A percentile compares a stretch with the other conserved stretches of the same genome.
phyloP scores from a whole-genome alignment of 2,888 invertebrate species.

The Pollenia amentaria region DNA sequence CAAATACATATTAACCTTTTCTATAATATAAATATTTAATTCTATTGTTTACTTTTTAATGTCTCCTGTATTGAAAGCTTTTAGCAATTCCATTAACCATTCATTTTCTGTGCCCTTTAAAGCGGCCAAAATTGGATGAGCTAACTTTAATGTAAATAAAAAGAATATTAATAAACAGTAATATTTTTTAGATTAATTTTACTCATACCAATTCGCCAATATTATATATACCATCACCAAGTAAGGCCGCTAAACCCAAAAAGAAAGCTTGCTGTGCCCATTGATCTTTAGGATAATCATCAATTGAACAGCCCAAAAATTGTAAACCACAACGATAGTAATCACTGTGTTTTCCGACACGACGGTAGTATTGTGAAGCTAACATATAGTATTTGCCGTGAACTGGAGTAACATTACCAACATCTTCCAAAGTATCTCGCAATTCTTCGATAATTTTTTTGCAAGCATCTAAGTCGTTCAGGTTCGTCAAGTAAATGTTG shows the following conservation, averaged over 20 bases:
- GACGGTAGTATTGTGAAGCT: conserved; percentile 95
- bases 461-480: conserved; percentile 91
- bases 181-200: background rate
- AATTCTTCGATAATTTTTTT: conserved; percentile 95
- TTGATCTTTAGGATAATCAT: conserved; percentile 87
- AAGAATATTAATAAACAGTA: background rate
- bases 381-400: conserved; percentile 97
- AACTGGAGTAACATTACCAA: conserved; percentile 96
- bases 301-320: conserved; percentile 90
- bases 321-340: conserved; percentile 98
- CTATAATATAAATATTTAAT: conserved; percentile 45
- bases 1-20: background rate
- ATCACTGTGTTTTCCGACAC: conserved; percentile 93
- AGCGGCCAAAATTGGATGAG: conserved; percentile 96
- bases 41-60: conserved; percentile 86
- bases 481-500: conserved; percentile 91
- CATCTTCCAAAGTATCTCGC: conserved; percentile 92
- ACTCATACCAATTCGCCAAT: conserved; percentile 94
- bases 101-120: conserved; percentile 91
- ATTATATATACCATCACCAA: conserved; percentile 98
- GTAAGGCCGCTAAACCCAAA: conserved; percentile 95
- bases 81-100: conserved; percentile 94
- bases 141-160: conserved; percentile 87
- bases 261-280: conserved; percentile 94
- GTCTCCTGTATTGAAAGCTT: conserved; percentile 94